Base-by-base conservation (phyloP, 2,888 invertebrate species). In the Andrena flavipes region DNA sequence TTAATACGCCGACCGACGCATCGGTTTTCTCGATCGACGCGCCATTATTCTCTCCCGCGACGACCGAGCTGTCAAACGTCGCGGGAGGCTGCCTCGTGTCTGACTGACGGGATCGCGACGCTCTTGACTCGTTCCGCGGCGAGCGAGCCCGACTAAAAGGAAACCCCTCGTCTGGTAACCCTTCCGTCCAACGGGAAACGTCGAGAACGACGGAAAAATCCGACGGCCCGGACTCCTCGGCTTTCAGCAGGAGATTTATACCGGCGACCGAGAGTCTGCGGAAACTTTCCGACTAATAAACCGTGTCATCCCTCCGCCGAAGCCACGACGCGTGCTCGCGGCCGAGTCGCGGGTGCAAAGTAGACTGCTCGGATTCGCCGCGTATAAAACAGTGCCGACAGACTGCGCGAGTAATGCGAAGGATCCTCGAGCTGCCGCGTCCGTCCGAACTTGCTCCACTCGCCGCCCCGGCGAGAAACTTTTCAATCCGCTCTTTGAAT, bases 401-500 rank as follows among this genome's bases (percentile, higher is more conserved):
- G 76, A 75, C 75, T 71, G 35, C 69, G 67, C 62, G 80, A 78
- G 80, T 83, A 84, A 83, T 84, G 77, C 77, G 63, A 60, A 83
- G 83, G 80, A 83, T 84, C 65, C 82, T 77, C 73, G 70, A 76
- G 74, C 71, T 16, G 35, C 42, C 65, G 54, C 29, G 69, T 64
- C 59, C 35, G 23, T 29, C 51, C 26, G 64, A 74, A 77, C 68
- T 71, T 59, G 65, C 60, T 72, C 49, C 64, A 49, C 48, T 70
- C 68, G 60, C 20, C 72, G 65, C 68, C 59, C 20, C 68, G 49
- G 77, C 73, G 65, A 62, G 72, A 67, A 87, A 86, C 86, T 85
- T 85, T 85, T 80, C 76, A 84, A 84, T 87, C 82, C 76, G 80
- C 74, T 67, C 78, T 86, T 87, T 87, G 84, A 86, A 86, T 85